Evolutionary conservation across 1,140 invertebrate species (phyloP).

Genomic region (Drosophila simulans): DNA sequence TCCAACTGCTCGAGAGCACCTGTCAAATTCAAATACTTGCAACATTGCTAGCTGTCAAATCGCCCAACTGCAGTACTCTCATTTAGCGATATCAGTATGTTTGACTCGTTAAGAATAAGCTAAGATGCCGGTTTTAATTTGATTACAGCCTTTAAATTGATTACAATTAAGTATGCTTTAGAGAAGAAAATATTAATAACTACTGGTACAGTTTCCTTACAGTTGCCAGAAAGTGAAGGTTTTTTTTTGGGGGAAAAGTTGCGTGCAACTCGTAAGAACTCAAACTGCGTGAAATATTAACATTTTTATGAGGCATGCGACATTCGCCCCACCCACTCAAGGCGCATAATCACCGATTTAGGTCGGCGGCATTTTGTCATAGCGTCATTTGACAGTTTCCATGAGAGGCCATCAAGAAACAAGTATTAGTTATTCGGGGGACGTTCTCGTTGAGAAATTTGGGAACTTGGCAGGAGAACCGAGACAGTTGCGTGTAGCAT

Average conservation of each 20-base stretch:
- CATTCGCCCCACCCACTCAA: slow-evolving; percentile 6
- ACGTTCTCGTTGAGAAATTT: slow-evolving; percentile 8
- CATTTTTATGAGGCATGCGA: slow-evolving; percentile 1
- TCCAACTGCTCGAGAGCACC: slow-evolving; percentile 26
- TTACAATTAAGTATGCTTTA: too few relatives aligned
- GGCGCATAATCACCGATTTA: slow-evolving; percentile 15
- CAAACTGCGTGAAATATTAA: slow-evolving; percentile 13
- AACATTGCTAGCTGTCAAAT: slow-evolving; percentile 16
- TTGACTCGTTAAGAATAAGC: not conserved
- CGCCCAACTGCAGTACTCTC: not conserved
- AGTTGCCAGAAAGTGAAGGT: too few relatives aligned
- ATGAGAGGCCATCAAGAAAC: slow-evolving; percentile 4
- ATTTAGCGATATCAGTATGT: slow-evolving; percentile 7
- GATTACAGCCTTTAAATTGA: too few relatives aligned
- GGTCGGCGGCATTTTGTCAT: slow-evolving; percentile 21
- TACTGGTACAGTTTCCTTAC: too few relatives aligned
- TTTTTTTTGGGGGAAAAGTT: not conserved
- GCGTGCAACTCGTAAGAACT: slow-evolving; percentile 7
- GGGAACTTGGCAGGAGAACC: slow-evolving; percentile 26
- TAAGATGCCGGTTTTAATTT: too few relatives aligned
- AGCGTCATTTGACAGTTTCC: slow-evolving; percentile 20
- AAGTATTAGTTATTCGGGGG: slow-evolving; percentile 7
- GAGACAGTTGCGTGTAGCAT: slow-evolving; percentile 27
- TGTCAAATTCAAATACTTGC: slow-evolving; percentile 28
- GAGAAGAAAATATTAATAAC: too few relatives aligned